Evolutionary conservation across 2,797 vertebrate species (phyloP), one percentile per base, ranked within the genome.

Genomic region (Ptychadena robeensis): DNA sequence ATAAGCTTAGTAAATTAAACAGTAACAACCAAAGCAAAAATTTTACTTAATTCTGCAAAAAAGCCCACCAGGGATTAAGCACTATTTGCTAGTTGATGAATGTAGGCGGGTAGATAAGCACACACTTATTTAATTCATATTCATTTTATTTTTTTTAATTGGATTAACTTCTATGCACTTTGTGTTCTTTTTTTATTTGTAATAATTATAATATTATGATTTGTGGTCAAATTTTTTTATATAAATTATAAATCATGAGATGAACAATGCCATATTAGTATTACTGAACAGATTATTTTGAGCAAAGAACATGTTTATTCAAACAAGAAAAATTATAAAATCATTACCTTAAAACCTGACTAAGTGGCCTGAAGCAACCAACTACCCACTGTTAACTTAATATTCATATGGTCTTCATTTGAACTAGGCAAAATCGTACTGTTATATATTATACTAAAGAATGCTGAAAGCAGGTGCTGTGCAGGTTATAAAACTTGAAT

Each of bases 301-400:
- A 40, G 71, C n/a, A 73, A 73, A 73, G 32, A 35, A 66, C 25
- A 66, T n/a, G 25, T 30, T 40, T 66, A 25, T 18, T 65, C 15
- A 76, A 63, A 66, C 40, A n/a, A 48, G 30, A 4, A 25, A 11
- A 76, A 44, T 76, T 76, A 76, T n/a, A 48, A 44, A 76, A 14
- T 9, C 28, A 76, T 76, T 66, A 65, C 28, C 57, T 38, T 73
- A 9, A 75, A 75, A 63, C 57, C 32, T 65, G 35, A 34, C 14
- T 38, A 63, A 48, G 74, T 5, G 11, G 74, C 37, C 28, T 31
- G 32, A 38, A 31, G 28, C 40, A 48, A 44, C 37, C 37, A 31
- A 37, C 28, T 65, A 76, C 74, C 37, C 38, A 65, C 61, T 76
- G 74, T 44, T 76, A 44, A 35, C 32, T 1, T 32, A 66, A 75